Conservation (phyloP, 2,888 invertebrate species). For the Lissonota sp. region DNA sequence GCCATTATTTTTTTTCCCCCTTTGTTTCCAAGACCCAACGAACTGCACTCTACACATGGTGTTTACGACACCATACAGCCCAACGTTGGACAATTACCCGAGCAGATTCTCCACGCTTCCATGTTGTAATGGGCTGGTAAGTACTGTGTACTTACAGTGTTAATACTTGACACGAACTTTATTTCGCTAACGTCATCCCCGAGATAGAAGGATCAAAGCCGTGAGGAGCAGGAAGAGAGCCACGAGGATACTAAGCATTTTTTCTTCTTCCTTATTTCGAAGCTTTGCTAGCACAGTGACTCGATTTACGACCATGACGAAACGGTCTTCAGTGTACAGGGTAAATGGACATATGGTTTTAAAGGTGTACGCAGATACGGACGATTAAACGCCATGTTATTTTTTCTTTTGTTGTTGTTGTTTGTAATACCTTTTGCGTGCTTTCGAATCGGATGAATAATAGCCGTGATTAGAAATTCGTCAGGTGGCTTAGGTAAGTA, state of each 20-base stretch:
- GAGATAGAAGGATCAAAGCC: constrained; percentile 7
- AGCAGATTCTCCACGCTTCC: constrained; percentile 23
- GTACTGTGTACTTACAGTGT: constrained; percentile 21
- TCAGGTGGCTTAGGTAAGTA: constrained; percentile 30
- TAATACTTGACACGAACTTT: constrained; percentile 27
- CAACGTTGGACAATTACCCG: constrained; percentile 30
- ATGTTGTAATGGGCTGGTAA: constrained; percentile 40
- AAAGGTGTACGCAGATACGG: constrained; percentile 9
- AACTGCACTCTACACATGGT: neutral
- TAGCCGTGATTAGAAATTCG: constrained; percentile 18
- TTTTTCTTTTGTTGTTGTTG: neutral
- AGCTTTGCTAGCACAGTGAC: constrained; percentile 35
- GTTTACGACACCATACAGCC: neutral
- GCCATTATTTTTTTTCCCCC: too few species aligned
- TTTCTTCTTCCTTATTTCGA: constrained; percentile 6
- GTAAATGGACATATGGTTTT: too few species aligned
- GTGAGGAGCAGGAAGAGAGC: constrained; percentile 12
- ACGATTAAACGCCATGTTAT: constrained; percentile 22
- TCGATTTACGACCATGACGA: constrained; percentile 47
- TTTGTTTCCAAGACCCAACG: neutral
- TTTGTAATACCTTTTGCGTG: neutral
- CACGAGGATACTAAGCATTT: constrained; percentile 7
- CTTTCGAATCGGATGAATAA: constrained; percentile 31
- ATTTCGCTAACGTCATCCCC: constrained; percentile 56
- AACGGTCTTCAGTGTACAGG: constrained; percentile 24